Conservation (phyloP, 2,113 vertebrate species). For the Semnopithecus entellus region DNA sequence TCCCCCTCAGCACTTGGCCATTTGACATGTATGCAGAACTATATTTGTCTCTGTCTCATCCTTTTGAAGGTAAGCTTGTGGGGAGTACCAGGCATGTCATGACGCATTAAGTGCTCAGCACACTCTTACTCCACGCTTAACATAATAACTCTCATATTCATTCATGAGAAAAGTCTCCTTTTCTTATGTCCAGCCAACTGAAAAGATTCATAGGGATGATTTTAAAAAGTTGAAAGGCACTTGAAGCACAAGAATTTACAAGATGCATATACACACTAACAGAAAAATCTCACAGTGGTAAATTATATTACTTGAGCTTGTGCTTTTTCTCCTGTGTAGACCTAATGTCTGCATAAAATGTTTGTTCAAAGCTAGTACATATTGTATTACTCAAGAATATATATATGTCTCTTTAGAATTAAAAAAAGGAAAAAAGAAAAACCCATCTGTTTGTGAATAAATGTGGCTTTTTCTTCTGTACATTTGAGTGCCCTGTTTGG, state of each 20-base stretch:
- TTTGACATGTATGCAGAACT: constrained; percentile 17
- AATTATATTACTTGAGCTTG: constrained; percentile 47
- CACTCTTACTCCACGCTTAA: background rate
- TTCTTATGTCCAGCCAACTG: constrained; percentile 64
- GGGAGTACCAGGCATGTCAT: background rate
- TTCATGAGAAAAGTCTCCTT: constrained; percentile 59
- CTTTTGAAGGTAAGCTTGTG: constrained; percentile 46
- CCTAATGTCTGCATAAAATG: constrained; percentile 64
- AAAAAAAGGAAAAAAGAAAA: constrained; percentile 59
- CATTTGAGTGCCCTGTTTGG: constrained; percentile 69
- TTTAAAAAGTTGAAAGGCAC: constrained; percentile 75
- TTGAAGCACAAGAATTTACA: constrained; percentile 71
- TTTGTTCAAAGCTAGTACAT: constrained; percentile 64
- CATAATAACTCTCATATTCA: constrained; percentile 34
- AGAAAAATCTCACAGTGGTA: constrained; percentile 20
- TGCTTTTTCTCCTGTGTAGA: constrained; percentile 75
- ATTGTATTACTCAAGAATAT: constrained; percentile 77
- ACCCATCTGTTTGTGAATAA: constrained; percentile 71
- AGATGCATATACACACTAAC: background rate
- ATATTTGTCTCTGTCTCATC: background rate
- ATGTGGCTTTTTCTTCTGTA: constrained; percentile 60
- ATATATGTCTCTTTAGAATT: constrained; percentile 72
- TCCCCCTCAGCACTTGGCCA: background rate
- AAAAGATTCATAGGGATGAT: constrained; percentile 65
- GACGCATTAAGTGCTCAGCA: background rate